Conservation (phyloP, 2,888 invertebrate genomes). For the Xiphydria camelus region DNA sequence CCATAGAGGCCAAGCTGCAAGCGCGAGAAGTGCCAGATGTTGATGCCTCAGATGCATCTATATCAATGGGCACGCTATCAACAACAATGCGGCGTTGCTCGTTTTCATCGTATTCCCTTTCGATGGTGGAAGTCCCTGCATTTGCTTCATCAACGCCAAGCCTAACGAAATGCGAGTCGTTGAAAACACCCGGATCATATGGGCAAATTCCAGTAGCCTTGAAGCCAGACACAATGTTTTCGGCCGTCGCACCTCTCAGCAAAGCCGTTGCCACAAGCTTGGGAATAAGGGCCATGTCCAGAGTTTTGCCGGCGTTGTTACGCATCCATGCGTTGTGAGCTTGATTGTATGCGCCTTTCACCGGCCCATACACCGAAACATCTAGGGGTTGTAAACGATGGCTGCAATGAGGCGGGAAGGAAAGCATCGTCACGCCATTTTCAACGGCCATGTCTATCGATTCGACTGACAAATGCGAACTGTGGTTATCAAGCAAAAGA, state of each 20-base stretch:
- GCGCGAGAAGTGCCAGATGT: no score
- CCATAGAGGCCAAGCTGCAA: no score
- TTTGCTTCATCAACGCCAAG: neutral
- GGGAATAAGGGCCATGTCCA: constrained; percentile 20
- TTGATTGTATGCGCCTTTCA: constrained; percentile 11
- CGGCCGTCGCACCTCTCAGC: constrained; percentile 9
- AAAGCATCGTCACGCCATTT: constrained; percentile 35
- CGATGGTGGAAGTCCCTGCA: neutral
- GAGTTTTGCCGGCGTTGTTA: constrained; percentile 7
- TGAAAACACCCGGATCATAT: constrained; percentile 20
- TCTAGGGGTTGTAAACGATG: constrained; percentile 13
- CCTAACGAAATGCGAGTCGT: constrained; percentile 18
- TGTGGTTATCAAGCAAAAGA: constrained; percentile 25
- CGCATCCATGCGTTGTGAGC: constrained; percentile 4
- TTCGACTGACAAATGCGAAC: constrained; percentile 22
- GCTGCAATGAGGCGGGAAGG: constrained; percentile 29
- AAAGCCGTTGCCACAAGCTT: constrained; percentile 9
- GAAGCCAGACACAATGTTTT: constrained; percentile 7
- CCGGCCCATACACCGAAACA: constrained; percentile 4
- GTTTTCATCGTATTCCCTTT: constrained; percentile 22
- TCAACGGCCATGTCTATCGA: constrained; percentile 33
- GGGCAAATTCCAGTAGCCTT: constrained; percentile 17
- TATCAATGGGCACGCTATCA: no score
- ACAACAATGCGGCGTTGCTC: constrained; percentile 7
- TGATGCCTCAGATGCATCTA: no score